A percentile compares a stretch with the other conserved stretches of the same genome.
Conservation (phyloP, 2,113 vertebrate species). For the Platysteira castanea region DNA sequence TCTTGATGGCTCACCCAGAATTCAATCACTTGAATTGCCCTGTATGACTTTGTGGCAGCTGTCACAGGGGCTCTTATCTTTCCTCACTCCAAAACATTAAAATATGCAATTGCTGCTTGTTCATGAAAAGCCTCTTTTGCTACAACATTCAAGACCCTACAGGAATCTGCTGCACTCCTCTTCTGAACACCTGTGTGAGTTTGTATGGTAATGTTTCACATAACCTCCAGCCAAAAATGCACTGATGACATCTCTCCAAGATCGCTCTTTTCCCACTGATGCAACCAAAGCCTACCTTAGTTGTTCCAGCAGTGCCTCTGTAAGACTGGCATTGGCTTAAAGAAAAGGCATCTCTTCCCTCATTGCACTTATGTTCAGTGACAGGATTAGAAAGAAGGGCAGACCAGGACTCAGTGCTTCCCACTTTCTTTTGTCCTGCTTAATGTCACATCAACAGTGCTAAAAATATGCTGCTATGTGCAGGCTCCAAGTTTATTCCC, state of each 20-base stretch:
- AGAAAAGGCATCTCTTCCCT: not conserved
- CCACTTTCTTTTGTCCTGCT: not conserved
- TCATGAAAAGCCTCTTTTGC: not conserved
- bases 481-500: not conserved
- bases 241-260: not conserved
- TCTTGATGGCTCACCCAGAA: not conserved
- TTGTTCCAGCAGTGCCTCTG: not conserved
- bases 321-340: not conserved
- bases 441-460: not conserved
- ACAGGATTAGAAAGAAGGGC: not conserved
- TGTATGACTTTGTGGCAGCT: not conserved
- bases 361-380: not conserved
- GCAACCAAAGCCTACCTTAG: not conserved
- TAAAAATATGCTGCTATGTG: not conserved
- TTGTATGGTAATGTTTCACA: not conserved
- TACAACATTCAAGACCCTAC: not conserved
- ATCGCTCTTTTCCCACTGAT: not conserved
- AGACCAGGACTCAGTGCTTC: not conserved
- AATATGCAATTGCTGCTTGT: not conserved
- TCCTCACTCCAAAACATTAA: not conserved
- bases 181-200: not conserved
- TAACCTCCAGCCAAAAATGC: not conserved
- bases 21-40: not conserved
- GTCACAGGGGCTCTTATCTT: not conserved
- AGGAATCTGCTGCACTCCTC: not conserved